Base-by-base conservation (phyloP, 2,888 invertebrate species). In the Coecobrya sp. region DNA sequence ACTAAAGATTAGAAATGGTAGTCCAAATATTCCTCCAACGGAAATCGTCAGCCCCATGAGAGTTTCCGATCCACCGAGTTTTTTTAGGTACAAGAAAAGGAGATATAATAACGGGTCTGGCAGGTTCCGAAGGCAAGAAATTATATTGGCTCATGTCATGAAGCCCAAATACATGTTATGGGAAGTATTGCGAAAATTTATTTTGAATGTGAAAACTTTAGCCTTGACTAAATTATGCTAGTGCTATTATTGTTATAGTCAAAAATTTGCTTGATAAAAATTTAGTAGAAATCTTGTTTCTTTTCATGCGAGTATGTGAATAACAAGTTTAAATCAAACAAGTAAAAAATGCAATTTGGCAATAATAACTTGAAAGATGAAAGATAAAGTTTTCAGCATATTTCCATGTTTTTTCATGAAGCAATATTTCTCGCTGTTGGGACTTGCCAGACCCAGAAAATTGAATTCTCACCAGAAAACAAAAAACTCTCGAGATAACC, bases 11-110 rank as follows among this genome's bases (percentile, higher is more conserved):
- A 98, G 96, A 19, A 98, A 96, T 0, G 98, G 98, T 81, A 98
- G 96, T 0, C 98, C 98, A 0, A 97, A 97, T 8, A 97, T 96
- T 13, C 97, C 97, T 0, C 97, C 97, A 84, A 98, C 97, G 0
- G 98, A 97, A 95, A 98, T 97, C 0, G 98, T 98, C 94, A 98
- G 96, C 16, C 98, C 98, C 98, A 98, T 98, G 88, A 98, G 96
- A 0, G 97, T 97, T 81, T 97, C 97, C 0, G 97, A 97, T 0
- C 97, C 97, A 4, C 97, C 97, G 93, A 98, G 96, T 95, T 98
- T 97, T 95, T 98, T 97, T 45, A 98, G 96, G 92, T 98, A 96
- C 52, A 16, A n/a, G 16, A n/a, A n/a, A n/a, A 68, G 68, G 36
- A 36, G 7, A 36, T 36, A 7, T 36, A 36, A 36, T 49, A 49